Percentiles rank a stretch among this genome's conserved stretches.
These are phyloP conservation scores for Endomychus coccineus DNA, from an alignment of 2,888 invertebrate species.

Conservation along the genomic window DNA sequence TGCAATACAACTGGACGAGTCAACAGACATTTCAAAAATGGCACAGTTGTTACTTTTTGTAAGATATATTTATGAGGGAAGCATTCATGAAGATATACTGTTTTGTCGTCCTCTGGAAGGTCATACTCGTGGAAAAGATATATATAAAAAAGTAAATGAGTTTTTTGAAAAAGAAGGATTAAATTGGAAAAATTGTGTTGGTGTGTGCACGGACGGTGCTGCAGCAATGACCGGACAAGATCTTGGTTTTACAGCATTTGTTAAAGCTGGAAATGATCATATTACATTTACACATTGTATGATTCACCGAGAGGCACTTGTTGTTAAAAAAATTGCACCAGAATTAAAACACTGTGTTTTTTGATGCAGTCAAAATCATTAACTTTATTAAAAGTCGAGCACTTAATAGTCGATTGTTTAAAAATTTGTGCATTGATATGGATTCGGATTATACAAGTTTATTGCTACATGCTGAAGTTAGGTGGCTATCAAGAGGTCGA, in stretches of 20 bases:
- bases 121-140: slow-evolving; percentile 13
- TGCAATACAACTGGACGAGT: no score
- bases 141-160: slow-evolving; percentile 16
- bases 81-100: slow-evolving; percentile 12
- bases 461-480: slow-evolving; percentile 25
- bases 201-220: slow-evolving; percentile 17
- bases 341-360: slow-evolving; percentile 21
- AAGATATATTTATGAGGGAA: slow-evolving; percentile 13
- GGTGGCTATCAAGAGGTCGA: slow-evolving; percentile 25
- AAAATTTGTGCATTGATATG: slow-evolving; percentile 19
- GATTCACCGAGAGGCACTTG: slow-evolving; percentile 24
- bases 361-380: slow-evolving; percentile 22
- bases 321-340: slow-evolving; percentile 22
- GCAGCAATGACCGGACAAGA: slow-evolving; percentile 15
- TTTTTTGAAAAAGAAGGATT: slow-evolving; percentile 14
- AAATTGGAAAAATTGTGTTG: slow-evolving; percentile 16
- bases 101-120: slow-evolving; percentile 13
- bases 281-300: slow-evolving; percentile 21
- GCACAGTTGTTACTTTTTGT: no score
- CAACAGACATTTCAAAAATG: no score
- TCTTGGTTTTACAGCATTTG: slow-evolving; percentile 14
- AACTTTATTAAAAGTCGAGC: slow-evolving; percentile 23
- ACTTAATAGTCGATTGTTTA: slow-evolving; percentile 23
- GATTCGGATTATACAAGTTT: slow-evolving; percentile 21
- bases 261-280: slow-evolving; percentile 12